Percentiles rank a stretch among this genome's conserved stretches.
phyloP scores from a whole-genome alignment of 2,113 vertebrate genomes.

The Indicator indicator region DNA sequence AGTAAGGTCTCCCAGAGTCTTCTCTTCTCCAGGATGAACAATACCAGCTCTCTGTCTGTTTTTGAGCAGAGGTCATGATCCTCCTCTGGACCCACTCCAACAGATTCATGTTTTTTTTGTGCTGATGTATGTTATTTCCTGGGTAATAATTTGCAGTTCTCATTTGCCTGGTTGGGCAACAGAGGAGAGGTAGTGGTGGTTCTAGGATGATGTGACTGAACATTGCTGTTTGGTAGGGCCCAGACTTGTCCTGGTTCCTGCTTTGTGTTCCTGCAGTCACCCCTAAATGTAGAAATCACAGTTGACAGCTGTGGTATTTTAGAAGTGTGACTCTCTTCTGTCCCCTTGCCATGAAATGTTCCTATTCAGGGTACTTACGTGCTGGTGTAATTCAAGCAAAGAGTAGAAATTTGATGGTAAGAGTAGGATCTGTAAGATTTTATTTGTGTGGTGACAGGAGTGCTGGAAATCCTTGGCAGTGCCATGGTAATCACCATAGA shows the following conservation, averaged over 20 bases:
- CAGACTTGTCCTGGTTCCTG: background rate
- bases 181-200: too few species aligned
- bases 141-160: background rate
- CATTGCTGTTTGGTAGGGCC: background rate
- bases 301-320: background rate
- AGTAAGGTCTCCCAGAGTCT: too few species aligned
- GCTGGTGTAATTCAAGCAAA: background rate
- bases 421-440: background rate
- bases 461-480: background rate
- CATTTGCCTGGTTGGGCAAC: rapidly evolving
- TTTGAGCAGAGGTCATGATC: too few species aligned
- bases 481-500: background rate
- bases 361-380: background rate
- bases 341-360: background rate
- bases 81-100: too few species aligned
- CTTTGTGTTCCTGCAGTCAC: background rate
- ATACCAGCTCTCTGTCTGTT: too few species aligned
- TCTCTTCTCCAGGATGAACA: too few species aligned
- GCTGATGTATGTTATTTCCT: background rate
- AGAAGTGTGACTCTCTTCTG: background rate
- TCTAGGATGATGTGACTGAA: background rate
- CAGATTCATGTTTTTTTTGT: background rate
- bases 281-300: rapidly evolving
- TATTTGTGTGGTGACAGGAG: background rate
- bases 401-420: background rate